These are phyloP conservation scores for Itoplectis maculator DNA, from an alignment of 2,888 invertebrate genomes.

Conservation along the genomic window DNA sequence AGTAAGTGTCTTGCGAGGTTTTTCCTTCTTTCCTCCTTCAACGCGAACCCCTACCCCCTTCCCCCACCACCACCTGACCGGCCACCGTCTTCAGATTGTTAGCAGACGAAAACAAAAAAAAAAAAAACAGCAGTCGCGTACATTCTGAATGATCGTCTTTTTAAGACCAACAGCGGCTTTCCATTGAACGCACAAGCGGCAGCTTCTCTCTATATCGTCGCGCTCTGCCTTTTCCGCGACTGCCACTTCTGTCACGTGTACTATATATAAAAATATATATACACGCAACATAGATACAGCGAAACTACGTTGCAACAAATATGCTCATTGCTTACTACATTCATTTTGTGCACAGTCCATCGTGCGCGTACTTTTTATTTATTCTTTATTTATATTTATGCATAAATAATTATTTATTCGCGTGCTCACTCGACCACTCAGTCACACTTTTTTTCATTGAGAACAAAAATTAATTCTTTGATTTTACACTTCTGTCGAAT, in stretches of 20 bases:
- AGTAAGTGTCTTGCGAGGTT: constrained; percentile 28
- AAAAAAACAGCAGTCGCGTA: constrained; percentile 2
- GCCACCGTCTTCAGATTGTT: constrained; percentile 10
- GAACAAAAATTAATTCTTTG: too few species aligned
- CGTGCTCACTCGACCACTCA: not conserved
- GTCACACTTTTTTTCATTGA: too few species aligned
- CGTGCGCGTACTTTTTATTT: not conserved
- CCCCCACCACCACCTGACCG: not conserved
- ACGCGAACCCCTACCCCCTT: not conserved
- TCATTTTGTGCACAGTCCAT: not conserved
- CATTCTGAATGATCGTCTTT: not conserved
- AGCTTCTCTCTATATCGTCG: constrained; percentile 36
- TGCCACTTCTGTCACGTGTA: constrained; percentile 19
- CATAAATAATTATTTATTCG: not conserved
- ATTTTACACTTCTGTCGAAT: too few species aligned
- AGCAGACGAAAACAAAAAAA: not conserved
- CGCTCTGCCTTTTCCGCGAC: constrained; percentile 41
- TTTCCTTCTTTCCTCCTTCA: not conserved
- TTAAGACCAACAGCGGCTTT: constrained; percentile 9
- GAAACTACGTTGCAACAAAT: not conserved
- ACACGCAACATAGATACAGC: not conserved
- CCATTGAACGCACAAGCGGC: constrained; percentile 13
- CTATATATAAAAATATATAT: constrained; percentile 9
- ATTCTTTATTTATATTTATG: not conserved
- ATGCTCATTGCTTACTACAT: not conserved